Conservation (phyloP, 2,797 vertebrate genomes). For the Manis crassicaudata region DNA sequence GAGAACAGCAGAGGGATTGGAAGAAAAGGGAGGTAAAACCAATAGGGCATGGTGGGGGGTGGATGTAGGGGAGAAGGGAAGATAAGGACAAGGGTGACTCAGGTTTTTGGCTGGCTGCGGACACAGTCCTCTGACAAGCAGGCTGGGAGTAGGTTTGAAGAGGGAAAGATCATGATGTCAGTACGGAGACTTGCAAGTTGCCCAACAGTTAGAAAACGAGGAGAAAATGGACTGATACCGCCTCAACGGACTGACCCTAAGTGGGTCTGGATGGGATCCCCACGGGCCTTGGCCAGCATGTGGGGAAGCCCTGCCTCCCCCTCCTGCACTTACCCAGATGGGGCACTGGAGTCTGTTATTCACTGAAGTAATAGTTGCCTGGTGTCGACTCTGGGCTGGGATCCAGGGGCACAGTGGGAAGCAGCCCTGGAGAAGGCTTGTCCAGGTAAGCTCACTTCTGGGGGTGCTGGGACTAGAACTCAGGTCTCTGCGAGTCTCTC, state of each 20-base stretch:
- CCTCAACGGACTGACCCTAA: too few species aligned
- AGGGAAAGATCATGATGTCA: neutral
- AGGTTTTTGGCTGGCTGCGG: neutral
- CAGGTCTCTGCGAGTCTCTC: neutral
- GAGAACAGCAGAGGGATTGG: neutral
- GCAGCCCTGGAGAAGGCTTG: neutral
- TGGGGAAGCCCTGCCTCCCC: neutral
- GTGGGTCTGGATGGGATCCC: neutral
- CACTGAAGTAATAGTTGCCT: neutral
- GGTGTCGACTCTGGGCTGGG: neutral
- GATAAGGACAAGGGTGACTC: neutral
- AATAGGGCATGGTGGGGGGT: neutral
- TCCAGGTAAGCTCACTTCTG: neutral
- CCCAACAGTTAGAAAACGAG: neutral
- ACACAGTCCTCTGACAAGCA: neutral
- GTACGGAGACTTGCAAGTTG: neutral
- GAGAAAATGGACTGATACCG: accelerated
- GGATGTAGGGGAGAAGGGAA: too few species aligned
- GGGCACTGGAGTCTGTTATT: neutral
- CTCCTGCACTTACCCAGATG: neutral
- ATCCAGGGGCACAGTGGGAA: accelerated
- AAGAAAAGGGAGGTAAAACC: neutral
- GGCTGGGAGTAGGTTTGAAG: neutral
- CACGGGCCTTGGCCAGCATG: neutral
- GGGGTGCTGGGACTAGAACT: neutral